Evolutionary conservation across 2,113 vertebrate species (phyloP), one percentile per base, ranked within the genome.

Genomic region (Scopus umbretta): DNA sequence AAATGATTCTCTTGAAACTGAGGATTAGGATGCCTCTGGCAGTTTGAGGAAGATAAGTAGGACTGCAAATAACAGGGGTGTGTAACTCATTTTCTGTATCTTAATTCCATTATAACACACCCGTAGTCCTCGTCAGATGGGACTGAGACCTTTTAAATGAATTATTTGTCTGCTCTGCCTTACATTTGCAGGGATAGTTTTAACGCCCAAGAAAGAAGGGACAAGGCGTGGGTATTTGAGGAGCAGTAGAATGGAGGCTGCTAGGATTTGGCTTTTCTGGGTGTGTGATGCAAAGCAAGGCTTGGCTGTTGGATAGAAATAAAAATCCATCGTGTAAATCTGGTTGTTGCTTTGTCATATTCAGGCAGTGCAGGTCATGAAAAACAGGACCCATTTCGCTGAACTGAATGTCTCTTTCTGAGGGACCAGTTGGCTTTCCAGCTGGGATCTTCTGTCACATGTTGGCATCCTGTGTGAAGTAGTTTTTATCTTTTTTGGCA

Each of bases 11-110:
- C 62, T 75, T 74, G 61, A 70, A 70, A 22, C 9, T 7, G 26
- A 23, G 58, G 68, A 65, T 85, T 43, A 49, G 56, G 80, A 38
- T 59, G 85, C 93, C 93, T 74, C 56, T 65, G 89, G 89, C 85
- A 59, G 38, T 59, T 88, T 16, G 50, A 61, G 40, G 38, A 65
- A 76, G 68, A 85, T 74, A 50, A 83, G 79, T 63, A 52, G 68
- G 55, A 25, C 73, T 91, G 88, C 67, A 74, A 75, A 65, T 65
- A 92, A 36, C 74, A 85, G 38, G 85, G 89, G 43, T 23, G 74
- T 70, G 93, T 63, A 85, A 70, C 62, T 88, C 62, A 75, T 85
- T 75, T 59, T 80, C 80, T 80, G 11, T 68, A 63, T 80, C 68
- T 75, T 70, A 80, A 59, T 92, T 80, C 80, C 56, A 59, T 49